phyloP scores from a whole-genome alignment of 2,113 vertebrate genomes.

The Octodon degus region DNA sequence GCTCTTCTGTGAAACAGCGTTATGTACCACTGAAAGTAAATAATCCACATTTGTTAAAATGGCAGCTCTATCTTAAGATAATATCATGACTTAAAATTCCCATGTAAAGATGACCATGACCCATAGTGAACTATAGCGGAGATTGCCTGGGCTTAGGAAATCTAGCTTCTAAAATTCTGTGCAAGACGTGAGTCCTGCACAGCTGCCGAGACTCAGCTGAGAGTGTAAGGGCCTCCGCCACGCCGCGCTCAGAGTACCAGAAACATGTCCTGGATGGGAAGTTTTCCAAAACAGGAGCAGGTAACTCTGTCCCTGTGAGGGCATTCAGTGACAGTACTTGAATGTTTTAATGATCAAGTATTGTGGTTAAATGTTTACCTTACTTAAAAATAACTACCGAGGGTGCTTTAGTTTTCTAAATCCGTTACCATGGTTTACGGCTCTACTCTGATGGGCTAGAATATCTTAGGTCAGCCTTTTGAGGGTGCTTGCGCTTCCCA shows the following conservation, averaged over 20 bases:
- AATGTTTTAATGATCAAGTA: not conserved
- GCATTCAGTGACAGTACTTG: not conserved
- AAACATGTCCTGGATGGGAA: not conserved
- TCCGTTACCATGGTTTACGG: not conserved
- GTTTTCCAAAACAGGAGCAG: not conserved
- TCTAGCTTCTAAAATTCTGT: not conserved
- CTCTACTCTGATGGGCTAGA: constrained; percentile 6
- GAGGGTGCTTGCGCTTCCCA: not conserved
- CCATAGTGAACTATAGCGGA: not conserved
- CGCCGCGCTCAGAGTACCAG: not conserved
- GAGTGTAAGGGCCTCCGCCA: not conserved
- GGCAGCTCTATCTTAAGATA: not conserved
- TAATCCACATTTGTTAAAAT: not conserved
- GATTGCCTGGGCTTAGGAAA: not conserved
- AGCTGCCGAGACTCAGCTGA: not conserved
- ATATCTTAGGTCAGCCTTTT: not conserved
- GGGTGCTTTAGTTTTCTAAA: constrained; percentile 17
- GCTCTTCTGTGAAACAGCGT: not conserved
- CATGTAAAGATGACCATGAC: not conserved
- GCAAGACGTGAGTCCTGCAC: not conserved
- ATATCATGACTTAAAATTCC: not conserved
- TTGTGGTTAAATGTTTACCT: constrained; percentile 19
- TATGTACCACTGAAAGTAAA: not conserved
- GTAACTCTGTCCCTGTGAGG: not conserved
- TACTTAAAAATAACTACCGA: constrained; percentile 8